Base-by-base conservation (phyloP, 2,888 invertebrate species). In the Limnephilus rhombicus region DNA sequence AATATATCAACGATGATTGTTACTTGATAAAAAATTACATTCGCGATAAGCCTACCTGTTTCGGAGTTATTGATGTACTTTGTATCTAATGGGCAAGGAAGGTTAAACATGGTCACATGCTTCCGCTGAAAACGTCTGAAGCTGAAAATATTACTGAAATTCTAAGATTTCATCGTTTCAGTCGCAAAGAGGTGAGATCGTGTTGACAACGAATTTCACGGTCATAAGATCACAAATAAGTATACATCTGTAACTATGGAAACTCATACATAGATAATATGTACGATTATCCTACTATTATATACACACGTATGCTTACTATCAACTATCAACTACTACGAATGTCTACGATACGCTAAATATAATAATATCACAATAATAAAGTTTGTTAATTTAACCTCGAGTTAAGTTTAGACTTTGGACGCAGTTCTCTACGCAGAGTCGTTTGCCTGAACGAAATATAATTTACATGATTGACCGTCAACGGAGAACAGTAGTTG, bases 11-110 rank as follows among this genome's bases (percentile, higher is more conserved):
- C 86, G 83, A 15, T 29, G 86, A 86, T 86, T 49, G 41, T n/a
- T n/a, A 86, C 13, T 86, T n/a, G 86, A 86, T 86, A 86, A 37
- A 85, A 85, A 24, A n/a, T 86, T 49, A n/a, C 45, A 92, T 93
- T 94, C 92, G 92, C 80, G 87, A 83, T 81, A 49, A 80, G 29
- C 31, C 49, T 90, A 92, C 91, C 86, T 87, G 88, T 80, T 90
- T 80, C 83, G 18, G 68, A 68, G 24, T 68, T 68, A 68, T 24
- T 68, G 24, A 83, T 90, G 92, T 91, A 92, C 92, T 92, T 49
- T 92, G 93, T 91, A 91, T 92, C 92, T 90, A 92, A 92, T 90
- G 90, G 87, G 81, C 86, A 83, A 2, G 3, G 82, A n/a, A 34
- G 41, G 34, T 83, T 37, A 83, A 37, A 87, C 86, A 31, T 68